Evolutionary conservation across 2,888 invertebrate species (phyloP).

Genomic region (Apamea epomidion): DNA sequence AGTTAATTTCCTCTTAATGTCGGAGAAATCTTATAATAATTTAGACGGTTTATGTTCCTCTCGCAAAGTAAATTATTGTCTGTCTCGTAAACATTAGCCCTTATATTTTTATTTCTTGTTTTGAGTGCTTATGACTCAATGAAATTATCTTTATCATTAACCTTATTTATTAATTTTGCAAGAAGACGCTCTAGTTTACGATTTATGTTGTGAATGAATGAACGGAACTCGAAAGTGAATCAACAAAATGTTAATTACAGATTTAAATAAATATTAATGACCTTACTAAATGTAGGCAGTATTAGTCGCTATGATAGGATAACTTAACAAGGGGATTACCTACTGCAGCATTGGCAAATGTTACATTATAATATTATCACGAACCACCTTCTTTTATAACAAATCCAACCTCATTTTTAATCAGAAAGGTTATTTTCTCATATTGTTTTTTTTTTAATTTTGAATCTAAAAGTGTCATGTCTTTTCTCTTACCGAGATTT

Average conservation of each 20-base stretch:
- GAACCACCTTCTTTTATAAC: no score
- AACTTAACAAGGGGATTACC: no score
- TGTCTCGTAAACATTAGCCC: constrained; percentile 56
- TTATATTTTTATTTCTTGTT: constrained; percentile 53
- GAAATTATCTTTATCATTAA: constrained; percentile 34
- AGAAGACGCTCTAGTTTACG: neutral
- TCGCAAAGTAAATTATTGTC: constrained; percentile 57
- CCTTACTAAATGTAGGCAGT: neutral
- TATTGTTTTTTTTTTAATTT: no score
- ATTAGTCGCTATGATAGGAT: neutral
- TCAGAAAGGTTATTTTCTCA: no score
- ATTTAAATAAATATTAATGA: neutral
- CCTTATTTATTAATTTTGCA: constrained; percentile 28
- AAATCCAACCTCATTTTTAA: no score
- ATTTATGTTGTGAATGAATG: neutral
- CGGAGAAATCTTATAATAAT: constrained; percentile 61
- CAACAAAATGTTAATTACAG: neutral
- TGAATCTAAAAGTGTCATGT: no score
- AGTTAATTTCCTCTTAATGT: constrained; percentile 63
- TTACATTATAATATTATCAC: no score
- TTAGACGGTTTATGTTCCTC: constrained; percentile 52
- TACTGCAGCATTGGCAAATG: no score
- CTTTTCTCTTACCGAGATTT: no score
- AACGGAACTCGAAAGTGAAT: neutral
- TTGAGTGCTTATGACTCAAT: constrained; percentile 46